Percentiles rank a stretch among this genome's conserved stretches.
Evolutionary conservation across 23 tunicate genomes (phyloP).

Genomic region (Oikopleura albicans): DNA sequence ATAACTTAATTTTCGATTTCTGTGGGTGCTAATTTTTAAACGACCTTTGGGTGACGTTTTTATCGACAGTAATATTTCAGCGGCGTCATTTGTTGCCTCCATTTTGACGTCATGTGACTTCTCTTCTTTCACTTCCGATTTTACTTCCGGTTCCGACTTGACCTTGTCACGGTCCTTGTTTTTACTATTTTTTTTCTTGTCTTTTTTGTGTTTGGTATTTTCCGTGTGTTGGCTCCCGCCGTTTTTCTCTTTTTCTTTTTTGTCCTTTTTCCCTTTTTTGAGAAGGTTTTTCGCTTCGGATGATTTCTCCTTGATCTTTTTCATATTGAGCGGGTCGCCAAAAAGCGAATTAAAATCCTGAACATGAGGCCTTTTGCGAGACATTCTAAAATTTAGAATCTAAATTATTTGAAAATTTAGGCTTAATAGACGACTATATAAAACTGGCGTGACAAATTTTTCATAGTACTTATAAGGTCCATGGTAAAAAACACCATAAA

Average conservation of each 20-base stretch:
- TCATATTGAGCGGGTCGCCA: neutral
- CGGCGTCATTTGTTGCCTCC: neutral
- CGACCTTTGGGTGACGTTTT: neutral
- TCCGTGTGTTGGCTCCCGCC: neutral
- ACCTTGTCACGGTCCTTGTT: neutral
- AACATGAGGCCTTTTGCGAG: neutral
- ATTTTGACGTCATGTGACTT: neutral
- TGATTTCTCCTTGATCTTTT: neutral
- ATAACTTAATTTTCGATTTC: too few relatives aligned
- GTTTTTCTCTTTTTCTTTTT: neutral
- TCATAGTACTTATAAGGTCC: too few relatives aligned
- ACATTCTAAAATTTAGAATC: neutral
- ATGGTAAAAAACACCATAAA: too few relatives aligned
- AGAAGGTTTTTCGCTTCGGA: neutral
- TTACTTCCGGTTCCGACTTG: neutral
- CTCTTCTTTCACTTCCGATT: neutral
- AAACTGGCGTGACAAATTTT: too few relatives aligned
- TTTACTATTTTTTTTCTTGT: neutral
- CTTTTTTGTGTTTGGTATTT: neutral
- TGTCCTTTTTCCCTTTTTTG: neutral
- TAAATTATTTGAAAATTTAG: too few relatives aligned
- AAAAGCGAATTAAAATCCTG: slow-evolving; percentile 12
- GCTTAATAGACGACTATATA: too few relatives aligned
- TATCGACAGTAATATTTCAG: neutral
- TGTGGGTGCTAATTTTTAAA: too few relatives aligned